Conservation (phyloP, 2,888 invertebrate species). For the Dryobotodes eremita region DNA sequence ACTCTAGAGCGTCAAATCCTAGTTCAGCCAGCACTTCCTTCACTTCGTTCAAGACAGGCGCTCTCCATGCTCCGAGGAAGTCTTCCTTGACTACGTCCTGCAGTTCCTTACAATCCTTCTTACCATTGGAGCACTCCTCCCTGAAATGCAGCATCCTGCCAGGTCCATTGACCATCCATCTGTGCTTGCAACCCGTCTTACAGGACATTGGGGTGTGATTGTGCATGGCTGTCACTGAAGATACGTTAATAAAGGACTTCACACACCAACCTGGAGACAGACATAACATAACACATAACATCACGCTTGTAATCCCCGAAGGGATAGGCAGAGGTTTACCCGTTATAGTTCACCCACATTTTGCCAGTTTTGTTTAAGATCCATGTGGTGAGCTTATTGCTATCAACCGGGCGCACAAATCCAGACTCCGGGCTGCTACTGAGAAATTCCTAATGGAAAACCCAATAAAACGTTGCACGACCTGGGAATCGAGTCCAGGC, state of each 20-base stretch:
- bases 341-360: neutral
- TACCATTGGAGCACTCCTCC: neutral
- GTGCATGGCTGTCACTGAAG: constrained; percentile 48
- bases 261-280: constrained; percentile 34
- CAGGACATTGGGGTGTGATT: constrained; percentile 52
- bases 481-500: no score
- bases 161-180: neutral
- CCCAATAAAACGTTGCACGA: no score
- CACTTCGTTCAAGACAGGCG: constrained; percentile 10
- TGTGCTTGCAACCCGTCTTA: neutral
- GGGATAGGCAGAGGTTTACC: no score
- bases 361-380: neutral
- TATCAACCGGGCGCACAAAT: neutral
- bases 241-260: constrained; percentile 54
- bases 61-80: constrained; percentile 7
- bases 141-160: constrained; percentile 17
- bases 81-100: constrained; percentile 26
- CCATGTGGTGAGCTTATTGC: neutral
- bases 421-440: no score
- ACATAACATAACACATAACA: neutral
- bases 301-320: neutral
- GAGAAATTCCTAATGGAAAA: no score
- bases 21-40: neutral
- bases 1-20: neutral
- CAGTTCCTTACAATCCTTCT: neutral